Percentiles rank a stretch among this genome's conserved stretches.
Evolutionary conservation across 1,140 invertebrate species (phyloP).

Genomic region (Tetragnatha versicolor): DNA sequence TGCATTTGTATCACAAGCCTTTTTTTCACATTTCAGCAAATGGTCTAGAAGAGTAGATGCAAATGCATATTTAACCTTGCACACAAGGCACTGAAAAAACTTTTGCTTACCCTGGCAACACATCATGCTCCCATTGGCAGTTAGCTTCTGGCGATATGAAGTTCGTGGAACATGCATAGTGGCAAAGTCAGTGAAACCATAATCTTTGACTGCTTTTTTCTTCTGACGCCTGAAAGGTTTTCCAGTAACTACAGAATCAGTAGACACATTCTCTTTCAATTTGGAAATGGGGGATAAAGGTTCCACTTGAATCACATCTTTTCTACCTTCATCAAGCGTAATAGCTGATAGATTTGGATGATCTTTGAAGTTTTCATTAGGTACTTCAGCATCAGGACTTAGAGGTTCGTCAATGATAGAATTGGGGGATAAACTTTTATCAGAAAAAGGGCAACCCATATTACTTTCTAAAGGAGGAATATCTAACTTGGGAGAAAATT

Average conservation of each 20-base stretch:
- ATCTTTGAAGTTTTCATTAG: too few relatives aligned
- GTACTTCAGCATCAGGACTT: too few relatives aligned
- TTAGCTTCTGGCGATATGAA: conserved; percentile 14
- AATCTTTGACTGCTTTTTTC: conserved; percentile 9
- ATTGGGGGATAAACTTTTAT: conserved; percentile 58
- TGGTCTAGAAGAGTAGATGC: conserved; percentile 13
- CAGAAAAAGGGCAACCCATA: conserved; percentile 47
- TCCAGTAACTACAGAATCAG: not conserved
- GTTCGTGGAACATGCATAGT: not conserved
- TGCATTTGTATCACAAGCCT: conserved; percentile 67
- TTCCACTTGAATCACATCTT: too few relatives aligned
- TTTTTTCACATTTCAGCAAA: conserved; percentile 9
- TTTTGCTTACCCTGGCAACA: conserved; percentile 8
- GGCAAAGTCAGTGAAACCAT: not conserved
- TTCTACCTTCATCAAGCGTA: too few relatives aligned
- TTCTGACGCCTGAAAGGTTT: not conserved
- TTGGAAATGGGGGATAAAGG: too few relatives aligned
- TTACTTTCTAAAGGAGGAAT: conserved; percentile 60
- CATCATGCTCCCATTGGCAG: conserved; percentile 65
- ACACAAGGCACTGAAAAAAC: conserved; percentile 4
- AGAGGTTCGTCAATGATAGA: conserved; percentile 63
- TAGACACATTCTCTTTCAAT: not conserved
- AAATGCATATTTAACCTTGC: conserved; percentile 21
- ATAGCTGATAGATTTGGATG: too few relatives aligned
- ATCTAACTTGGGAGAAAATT: conserved; percentile 61